phyloP scores from a whole-genome alignment of 2,888 invertebrate genomes.

The Drosophila hawaiiensis region DNA sequence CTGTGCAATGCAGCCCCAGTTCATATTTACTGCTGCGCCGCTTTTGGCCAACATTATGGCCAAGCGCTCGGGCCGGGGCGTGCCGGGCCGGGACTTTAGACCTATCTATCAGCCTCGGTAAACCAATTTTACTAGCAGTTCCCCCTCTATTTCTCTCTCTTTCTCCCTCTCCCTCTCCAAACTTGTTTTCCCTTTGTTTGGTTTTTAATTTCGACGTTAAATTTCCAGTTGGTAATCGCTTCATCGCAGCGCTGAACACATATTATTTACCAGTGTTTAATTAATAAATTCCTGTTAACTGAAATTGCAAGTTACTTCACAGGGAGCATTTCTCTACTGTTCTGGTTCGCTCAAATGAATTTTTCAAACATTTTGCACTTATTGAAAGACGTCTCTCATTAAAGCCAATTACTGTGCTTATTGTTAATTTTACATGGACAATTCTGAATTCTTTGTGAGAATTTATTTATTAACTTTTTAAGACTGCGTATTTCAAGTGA shows the following conservation, averaged over 20 bases:
- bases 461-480: neutral
- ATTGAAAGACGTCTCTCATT: neutral
- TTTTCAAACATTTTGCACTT: neutral
- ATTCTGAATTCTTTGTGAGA: neutral
- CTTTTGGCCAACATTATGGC: slow-evolving; percentile 57
- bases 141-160: slow-evolving; percentile 25
- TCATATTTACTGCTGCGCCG: slow-evolving; percentile 64
- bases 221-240: slow-evolving; percentile 26
- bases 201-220: slow-evolving; percentile 24
- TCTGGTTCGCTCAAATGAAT: neutral
- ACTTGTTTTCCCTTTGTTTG: neutral
- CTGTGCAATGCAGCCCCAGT: slow-evolving; percentile 25
- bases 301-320: slow-evolving; percentile 31
- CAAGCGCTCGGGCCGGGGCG: slow-evolving; percentile 3
- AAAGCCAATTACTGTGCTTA: neutral
- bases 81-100: slow-evolving; percentile 1
- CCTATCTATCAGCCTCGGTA: slow-evolving; percentile 50
- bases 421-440: too few species aligned
- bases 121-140: slow-evolving; percentile 27
- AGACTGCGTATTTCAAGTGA: neutral
- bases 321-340: neutral
- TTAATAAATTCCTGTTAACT: slow-evolving; percentile 57
- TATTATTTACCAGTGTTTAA: slow-evolving; percentile 54
- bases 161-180: neutral
- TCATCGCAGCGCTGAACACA: slow-evolving; percentile 19